A percentile compares a stretch with the other conserved stretches of the same genome.
Evolutionary conservation across 2,113 vertebrate species (phyloP).

Genomic region (Gymnarchus niloticus): DNA sequence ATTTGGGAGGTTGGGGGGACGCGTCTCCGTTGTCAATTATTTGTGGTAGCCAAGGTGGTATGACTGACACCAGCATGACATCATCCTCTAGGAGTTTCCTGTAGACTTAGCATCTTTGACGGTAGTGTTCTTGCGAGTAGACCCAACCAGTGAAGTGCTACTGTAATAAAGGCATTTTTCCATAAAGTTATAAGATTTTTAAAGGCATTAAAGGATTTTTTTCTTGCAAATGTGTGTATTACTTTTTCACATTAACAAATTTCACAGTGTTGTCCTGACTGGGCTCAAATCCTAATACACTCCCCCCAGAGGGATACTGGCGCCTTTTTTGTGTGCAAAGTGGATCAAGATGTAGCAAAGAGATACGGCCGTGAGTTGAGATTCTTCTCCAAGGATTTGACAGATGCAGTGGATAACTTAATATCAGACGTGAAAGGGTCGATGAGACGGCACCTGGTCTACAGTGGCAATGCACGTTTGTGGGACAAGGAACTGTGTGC

Average conservation of each 20-base stretch:
- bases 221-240: background rate
- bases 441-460: background rate
- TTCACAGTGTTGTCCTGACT: background rate
- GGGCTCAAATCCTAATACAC: background rate
- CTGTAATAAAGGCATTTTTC: background rate
- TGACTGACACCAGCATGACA: background rate
- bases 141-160: background rate
- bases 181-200: background rate
- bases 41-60: background rate
- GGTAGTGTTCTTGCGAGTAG: background rate
- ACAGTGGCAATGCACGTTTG: background rate
- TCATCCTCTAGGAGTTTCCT: background rate
- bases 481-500: background rate
- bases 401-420: slow-evolving; percentile 1
- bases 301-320: background rate
- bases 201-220: background rate
- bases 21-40: background rate
- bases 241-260: background rate
- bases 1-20: background rate
- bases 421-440: background rate
- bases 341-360: slow-evolving; percentile 7
- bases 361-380: slow-evolving; percentile 1
- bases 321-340: background rate
- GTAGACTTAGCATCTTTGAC: background rate
- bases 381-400: background rate